Conservation (phyloP, 2,888 invertebrate genomes). For the Gastrophysa polygoni region DNA sequence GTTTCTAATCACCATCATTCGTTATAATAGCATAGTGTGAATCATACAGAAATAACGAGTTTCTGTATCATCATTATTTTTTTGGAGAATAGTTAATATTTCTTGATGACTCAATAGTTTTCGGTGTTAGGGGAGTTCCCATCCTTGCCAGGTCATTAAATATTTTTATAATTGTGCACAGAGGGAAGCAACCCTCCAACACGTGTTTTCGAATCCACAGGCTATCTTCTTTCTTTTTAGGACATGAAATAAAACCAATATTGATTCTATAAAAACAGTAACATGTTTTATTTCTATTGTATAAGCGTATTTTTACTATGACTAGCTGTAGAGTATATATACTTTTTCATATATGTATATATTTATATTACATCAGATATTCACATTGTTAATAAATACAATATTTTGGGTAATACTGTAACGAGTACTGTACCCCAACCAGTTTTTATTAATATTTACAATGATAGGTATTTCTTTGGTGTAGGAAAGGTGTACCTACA, state of each 20-base stretch:
- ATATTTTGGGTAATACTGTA: not conserved
- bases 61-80: not conserved
- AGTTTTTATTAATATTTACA: not conserved
- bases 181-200: not conserved
- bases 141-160: not conserved
- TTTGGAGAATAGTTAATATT: not conserved
- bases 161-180: not conserved
- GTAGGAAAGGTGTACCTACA: not conserved
- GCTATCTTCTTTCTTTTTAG: not conserved
- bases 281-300: conserved; percentile 1
- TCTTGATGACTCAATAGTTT: not conserved
- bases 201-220: not conserved
- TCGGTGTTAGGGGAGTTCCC: not conserved
- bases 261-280: conserved; percentile 1
- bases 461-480: not conserved
- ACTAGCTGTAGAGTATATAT: not conserved
- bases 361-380: not conserved
- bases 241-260: not conserved
- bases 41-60: not conserved
- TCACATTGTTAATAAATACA: not conserved
- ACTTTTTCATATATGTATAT: not conserved
- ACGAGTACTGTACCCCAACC: not conserved
- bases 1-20: not conserved
- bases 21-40: not conserved
- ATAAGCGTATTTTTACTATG: conserved; percentile 1